These are phyloP conservation scores for Octodon degus DNA, from an alignment of 2,113 vertebrate genomes.

Conservation along the genomic window DNA sequence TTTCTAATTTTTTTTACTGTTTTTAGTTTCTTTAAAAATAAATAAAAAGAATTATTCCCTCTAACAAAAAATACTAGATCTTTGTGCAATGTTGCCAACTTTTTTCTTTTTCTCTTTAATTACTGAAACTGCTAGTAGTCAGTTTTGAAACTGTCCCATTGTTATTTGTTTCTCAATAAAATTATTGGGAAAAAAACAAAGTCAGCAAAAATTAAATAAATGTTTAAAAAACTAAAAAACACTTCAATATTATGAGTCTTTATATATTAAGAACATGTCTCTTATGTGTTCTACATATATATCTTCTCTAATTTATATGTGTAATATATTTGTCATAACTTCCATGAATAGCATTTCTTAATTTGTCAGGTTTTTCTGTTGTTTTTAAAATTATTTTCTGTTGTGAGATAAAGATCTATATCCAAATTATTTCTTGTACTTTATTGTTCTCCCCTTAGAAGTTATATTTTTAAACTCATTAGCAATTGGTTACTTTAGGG, in stretches of 20 bases:
- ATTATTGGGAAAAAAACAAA: no score
- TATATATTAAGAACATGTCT: not conserved
- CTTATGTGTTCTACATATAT: not conserved
- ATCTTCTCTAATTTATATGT: not conserved
- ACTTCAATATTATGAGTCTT: not conserved
- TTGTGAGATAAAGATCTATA: not conserved
- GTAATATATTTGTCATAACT: not conserved
- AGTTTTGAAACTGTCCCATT: no score
- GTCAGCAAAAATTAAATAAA: no score
- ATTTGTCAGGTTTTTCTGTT: not conserved
- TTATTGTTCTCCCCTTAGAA: not conserved
- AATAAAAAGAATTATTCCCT: no score
- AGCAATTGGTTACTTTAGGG: not conserved
- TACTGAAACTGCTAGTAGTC: no score
- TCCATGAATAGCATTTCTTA: not conserved
- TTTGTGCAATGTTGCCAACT: slow-evolving; percentile 1
- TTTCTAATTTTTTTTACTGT: no score
- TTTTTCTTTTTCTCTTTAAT: slow-evolving; percentile 50
- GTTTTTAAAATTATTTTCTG: slow-evolving; percentile 21
- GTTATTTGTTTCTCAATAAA: no score
- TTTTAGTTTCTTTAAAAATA: no score
- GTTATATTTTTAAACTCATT: not conserved
- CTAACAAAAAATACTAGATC: slow-evolving; percentile 50
- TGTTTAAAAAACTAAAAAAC: not conserved
- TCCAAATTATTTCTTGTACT: not conserved